These are phyloP conservation scores for Ophthalmolycus amberensis DNA, from an alignment of 2,113 vertebrate species.

Conservation along the genomic window DNA sequence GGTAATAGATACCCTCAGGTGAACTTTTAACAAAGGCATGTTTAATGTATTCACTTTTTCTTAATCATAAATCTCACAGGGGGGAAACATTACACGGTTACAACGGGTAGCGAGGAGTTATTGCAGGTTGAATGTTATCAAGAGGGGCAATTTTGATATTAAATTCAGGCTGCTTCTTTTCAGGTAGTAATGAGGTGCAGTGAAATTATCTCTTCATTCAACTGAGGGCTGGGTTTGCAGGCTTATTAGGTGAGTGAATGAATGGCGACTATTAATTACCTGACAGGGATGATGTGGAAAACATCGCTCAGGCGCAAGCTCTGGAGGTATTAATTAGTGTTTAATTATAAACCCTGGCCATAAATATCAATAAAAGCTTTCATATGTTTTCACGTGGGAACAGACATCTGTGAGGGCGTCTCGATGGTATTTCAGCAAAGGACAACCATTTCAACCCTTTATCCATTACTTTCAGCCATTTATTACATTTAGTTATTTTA, in stretches of 20 bases:
- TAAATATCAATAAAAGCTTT: constrained; percentile 88
- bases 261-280: constrained; percentile 84
- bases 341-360: constrained; percentile 89
- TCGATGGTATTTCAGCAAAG: neutral
- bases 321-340: constrained; percentile 91
- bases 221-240: constrained; percentile 31
- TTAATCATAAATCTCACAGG: constrained; percentile 52
- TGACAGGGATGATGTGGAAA: constrained; percentile 79
- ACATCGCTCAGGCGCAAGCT: constrained; percentile 70
- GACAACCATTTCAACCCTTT: neutral
- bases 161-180: constrained; percentile 39
- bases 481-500: neutral
- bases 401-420: neutral
- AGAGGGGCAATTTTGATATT: constrained; percentile 37
- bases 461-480: neutral
- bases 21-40: constrained; percentile 53
- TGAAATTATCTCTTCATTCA: constrained; percentile 38
- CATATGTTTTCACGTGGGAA: constrained; percentile 80
- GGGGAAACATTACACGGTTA: constrained; percentile 29
- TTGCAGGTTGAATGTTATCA: constrained; percentile 43
- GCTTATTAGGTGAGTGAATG: constrained; percentile 37
- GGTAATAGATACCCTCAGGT: constrained; percentile 53
- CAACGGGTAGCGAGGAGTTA: constrained; percentile 25
- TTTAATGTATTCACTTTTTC: constrained; percentile 50
- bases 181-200: constrained; percentile 35